A percentile compares a stretch with the other conserved stretches of the same genome.
These are phyloP conservation scores for Diceros bicornis DNA, from an alignment of 2,797 vertebrate genomes.

Conservation along the genomic window DNA sequence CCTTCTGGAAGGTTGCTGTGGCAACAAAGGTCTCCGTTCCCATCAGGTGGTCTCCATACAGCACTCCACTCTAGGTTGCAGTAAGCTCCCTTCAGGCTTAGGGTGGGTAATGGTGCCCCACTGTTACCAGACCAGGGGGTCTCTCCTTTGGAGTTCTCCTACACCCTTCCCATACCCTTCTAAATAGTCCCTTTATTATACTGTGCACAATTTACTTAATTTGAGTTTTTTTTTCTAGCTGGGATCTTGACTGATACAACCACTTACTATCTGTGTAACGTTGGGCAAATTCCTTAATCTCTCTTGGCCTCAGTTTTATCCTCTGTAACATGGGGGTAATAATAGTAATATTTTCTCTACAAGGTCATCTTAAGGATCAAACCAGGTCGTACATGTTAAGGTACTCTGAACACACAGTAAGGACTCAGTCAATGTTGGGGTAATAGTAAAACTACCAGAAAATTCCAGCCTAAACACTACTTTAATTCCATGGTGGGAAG, in stretches of 20 bases:
- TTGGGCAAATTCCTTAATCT: not conserved
- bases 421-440: not conserved
- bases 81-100: not conserved
- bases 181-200: not conserved
- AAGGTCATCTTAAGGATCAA: not conserved
- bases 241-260: not conserved
- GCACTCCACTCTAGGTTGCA: not conserved
- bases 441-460: not conserved
- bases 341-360: not conserved
- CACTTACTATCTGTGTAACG: not conserved
- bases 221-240: not conserved
- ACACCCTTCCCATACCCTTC: not conserved
- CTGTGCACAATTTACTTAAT: not conserved
- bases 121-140: not conserved
- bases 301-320: constrained; percentile 39
- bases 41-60: not conserved
- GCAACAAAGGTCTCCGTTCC: not conserved
- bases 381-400: not conserved
- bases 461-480: not conserved
- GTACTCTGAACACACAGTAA: not conserved
- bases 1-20: not conserved
- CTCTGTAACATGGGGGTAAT: not conserved
- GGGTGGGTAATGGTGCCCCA: not conserved
- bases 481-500: not conserved
- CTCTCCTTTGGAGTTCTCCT: not conserved